Percentiles rank a stretch among this genome's conserved stretches.
phyloP scores from a whole-genome alignment of 2,888 invertebrate genomes.

The Stratiomys singularior region DNA sequence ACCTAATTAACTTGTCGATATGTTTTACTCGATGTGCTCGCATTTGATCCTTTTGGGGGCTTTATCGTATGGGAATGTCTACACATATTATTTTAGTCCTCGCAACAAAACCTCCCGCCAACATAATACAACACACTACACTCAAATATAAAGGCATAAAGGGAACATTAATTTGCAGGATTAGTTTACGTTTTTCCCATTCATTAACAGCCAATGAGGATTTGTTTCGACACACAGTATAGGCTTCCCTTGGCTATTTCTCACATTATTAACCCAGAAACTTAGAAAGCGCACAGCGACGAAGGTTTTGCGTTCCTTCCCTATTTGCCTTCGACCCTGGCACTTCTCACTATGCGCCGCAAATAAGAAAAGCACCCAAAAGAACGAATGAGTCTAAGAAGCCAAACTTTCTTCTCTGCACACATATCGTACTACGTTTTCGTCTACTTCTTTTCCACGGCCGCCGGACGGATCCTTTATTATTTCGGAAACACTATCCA shows the following conservation, averaged over 20 bases:
- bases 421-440: background rate
- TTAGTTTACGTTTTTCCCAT: conserved; percentile 47
- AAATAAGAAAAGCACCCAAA: too few relatives aligned
- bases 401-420: conserved; percentile 17
- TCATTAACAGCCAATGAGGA: conserved; percentile 46
- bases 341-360: background rate
- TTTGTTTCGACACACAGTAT: conserved; percentile 20
- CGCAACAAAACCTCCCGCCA: background rate
- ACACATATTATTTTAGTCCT: conserved; percentile 32
- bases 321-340: conserved; percentile 15
- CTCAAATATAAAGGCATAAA: conserved; percentile 27
- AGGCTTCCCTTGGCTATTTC: conserved; percentile 31
- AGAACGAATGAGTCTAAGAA: background rate
- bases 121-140: background rate
- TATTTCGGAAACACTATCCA: background rate
- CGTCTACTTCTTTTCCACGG: background rate
- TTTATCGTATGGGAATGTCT: conserved; percentile 24
- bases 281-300: conserved; percentile 20
- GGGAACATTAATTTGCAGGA: conserved; percentile 46
- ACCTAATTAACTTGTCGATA: conserved; percentile 45
- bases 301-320: conserved; percentile 22
- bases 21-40: conserved; percentile 13
- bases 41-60: conserved; percentile 37
- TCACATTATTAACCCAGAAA: conserved; percentile 44
- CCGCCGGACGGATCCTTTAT: conserved; percentile 12